These are phyloP conservation scores for Ornithorhynchus anatinus DNA, from an alignment of 2,113 vertebrate species.

Conservation along the genomic window DNA sequence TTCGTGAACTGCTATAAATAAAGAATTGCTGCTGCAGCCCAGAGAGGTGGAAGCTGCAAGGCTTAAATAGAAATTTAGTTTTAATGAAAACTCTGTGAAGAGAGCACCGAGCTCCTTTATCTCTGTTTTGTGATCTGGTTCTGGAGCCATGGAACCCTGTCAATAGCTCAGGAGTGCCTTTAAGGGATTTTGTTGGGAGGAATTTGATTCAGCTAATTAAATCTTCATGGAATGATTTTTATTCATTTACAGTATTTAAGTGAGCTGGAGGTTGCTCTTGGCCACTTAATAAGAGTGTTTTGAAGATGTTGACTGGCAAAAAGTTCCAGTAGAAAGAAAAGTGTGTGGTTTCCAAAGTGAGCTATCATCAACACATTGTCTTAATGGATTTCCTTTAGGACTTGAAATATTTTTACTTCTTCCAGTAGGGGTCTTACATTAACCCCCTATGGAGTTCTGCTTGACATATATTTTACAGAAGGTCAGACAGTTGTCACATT, in stretches of 20 bases:
- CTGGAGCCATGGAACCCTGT: neutral
- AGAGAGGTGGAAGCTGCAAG: neutral
- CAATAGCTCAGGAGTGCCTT: neutral
- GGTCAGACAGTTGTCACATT: constrained; percentile 18
- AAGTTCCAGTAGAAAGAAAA: constrained; percentile 11
- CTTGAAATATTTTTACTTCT: constrained; percentile 7
- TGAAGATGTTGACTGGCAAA: neutral
- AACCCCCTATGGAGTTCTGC: constrained; percentile 17
- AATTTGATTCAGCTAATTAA: constrained; percentile 9
- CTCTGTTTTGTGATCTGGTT: constrained; percentile 1
- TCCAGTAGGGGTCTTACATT: constrained; percentile 1
- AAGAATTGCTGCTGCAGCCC: constrained; percentile 1
- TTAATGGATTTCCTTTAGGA: constrained; percentile 4
- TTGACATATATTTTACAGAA: constrained; percentile 26
- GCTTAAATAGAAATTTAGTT: constrained; percentile 8
- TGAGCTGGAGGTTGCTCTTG: constrained; percentile 6
- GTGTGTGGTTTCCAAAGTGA: neutral
- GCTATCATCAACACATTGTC: neutral
- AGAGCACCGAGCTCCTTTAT: neutral
- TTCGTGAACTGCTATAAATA: constrained; percentile 7
- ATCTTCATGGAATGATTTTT: constrained; percentile 12
- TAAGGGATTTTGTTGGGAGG: constrained; percentile 10
- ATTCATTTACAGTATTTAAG: constrained; percentile 16
- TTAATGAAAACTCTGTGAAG: constrained; percentile 26
- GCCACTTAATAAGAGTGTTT: neutral